Evolutionary conservation across 2,113 vertebrate species (phyloP), one percentile per base, ranked within the genome.

Genomic region (Morone saxatilis): DNA sequence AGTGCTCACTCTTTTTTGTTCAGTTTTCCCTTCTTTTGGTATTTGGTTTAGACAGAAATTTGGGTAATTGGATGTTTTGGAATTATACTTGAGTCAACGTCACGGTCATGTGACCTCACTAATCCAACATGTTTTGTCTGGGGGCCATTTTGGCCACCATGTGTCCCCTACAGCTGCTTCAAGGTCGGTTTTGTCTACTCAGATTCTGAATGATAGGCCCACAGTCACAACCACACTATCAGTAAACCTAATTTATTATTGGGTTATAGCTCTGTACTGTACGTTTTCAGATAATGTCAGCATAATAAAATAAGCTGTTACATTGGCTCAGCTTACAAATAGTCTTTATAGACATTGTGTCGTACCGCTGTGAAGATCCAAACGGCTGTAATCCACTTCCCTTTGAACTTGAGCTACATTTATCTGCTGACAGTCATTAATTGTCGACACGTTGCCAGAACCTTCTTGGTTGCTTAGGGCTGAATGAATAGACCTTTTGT

Each of bases 111-210:
- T 92, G 85, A 89, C 76, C 36, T 48, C 17, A 20, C 76, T 86
- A 73, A 85, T 85, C 65, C 80, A 71, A 51, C 71, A 20, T 90
- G 90, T 88, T 91, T 86, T 88, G 85, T 92, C 88, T 91, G 81
- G 66, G 70, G 68, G 78, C 48, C 71, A 80, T 91, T 89, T 91
- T 77, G 73, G 65, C 85, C 70, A 47, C 61, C 25, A 16, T 74
- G 47, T 47, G 69, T 89, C 67, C 41, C 70, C 71, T 70, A 22
- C 70, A 59, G 75, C 61, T 76, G 71, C 72, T 78, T 83, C 86
- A 91, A 91, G 85, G 88, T 92, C 83, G 85, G 87, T 79, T 78
- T 78, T 85, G 76, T 89, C 85, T 86, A 4, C 50, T 19, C 25
- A 16, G 41, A 12, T 45, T 25, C 36, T 54, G 57, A 80, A 78